phyloP scores from a whole-genome alignment of 2,113 vertebrate species.

The Tiliqua scincoides region DNA sequence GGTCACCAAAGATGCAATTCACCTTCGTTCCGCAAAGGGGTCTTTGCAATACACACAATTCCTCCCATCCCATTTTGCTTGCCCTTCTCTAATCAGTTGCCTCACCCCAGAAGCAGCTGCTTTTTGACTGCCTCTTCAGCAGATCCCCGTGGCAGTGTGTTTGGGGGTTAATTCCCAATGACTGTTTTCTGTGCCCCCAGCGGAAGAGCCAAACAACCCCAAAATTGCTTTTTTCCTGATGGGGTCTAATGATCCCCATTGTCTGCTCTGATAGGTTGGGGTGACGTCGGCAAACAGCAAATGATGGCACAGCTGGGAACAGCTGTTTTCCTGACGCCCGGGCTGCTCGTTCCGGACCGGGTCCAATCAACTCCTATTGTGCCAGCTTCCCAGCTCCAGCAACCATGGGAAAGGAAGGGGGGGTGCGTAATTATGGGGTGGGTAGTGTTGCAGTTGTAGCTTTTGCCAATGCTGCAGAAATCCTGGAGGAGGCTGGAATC shows the following conservation, averaged over 20 bases:
- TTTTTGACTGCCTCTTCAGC: not conserved
- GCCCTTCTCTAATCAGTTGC: not conserved
- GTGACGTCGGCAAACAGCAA: not conserved
- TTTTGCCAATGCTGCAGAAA: conserved; percentile 39
- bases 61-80: not conserved
- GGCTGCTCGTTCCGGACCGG: not conserved
- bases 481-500: not conserved
- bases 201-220: not conserved
- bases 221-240: not conserved
- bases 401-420: not conserved
- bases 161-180: not conserved
- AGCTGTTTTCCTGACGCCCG: conserved; percentile 1
- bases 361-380: conserved; percentile 11
- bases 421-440: conserved; percentile 30
- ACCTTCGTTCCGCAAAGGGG: conserved; percentile 56
- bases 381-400: not conserved
- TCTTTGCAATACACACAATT: conserved; percentile 19
- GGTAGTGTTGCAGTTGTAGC: not conserved
- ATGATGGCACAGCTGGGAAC: not conserved
- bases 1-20: not conserved
- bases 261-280: conserved; percentile 1
- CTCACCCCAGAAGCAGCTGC: not conserved
- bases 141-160: not conserved
- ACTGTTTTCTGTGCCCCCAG: not conserved
- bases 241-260: conserved; percentile 4